These are phyloP conservation scores for Macrotrachela quadricornifera DNA, from an alignment of 1,140 invertebrate genomes.

Conservation along the genomic window DNA sequence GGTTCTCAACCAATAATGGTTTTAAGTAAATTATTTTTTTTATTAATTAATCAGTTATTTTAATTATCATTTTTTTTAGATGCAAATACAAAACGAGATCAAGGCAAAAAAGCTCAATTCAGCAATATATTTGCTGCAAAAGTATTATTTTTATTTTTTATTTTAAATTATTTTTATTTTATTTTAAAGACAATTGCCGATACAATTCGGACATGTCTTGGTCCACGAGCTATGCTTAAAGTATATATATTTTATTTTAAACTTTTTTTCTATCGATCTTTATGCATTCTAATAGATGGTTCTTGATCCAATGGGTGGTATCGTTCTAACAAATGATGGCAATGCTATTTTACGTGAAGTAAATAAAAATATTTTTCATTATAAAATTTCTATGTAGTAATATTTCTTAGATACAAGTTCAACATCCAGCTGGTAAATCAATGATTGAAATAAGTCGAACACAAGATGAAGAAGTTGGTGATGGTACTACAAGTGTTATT, in stretches of 20 bases:
- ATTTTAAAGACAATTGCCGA: conserved; percentile 67
- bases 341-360: conserved; percentile 88
- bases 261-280: neutral
- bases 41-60: too few species aligned
- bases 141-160: conserved; percentile 35
- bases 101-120: conserved; percentile 80
- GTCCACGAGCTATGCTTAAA: conserved; percentile 94
- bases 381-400: too few species aligned
- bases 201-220: conserved; percentile 92
- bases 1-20: too few species aligned
- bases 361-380: too few species aligned
- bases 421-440: conserved; percentile 92
- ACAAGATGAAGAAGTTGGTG: conserved; percentile 96
- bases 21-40: too few species aligned
- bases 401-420: conserved; percentile 51
- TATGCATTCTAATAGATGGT: conserved; percentile 45
- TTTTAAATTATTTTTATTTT: conserved; percentile 28
- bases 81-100: conserved; percentile 88
- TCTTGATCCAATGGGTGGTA: conserved; percentile 98
- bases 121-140: conserved; percentile 94
- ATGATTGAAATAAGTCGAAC: conserved; percentile 98
- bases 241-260: conserved; percentile 14
- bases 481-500: conserved; percentile 97
- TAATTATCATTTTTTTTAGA: conserved; percentile 20
- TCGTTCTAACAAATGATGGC: conserved; percentile 98